A percentile compares a stretch with the other conserved stretches of the same genome.
Evolutionary conservation across 1,140 invertebrate species (phyloP).

Genomic region (Leptonema lineaticorne): DNA sequence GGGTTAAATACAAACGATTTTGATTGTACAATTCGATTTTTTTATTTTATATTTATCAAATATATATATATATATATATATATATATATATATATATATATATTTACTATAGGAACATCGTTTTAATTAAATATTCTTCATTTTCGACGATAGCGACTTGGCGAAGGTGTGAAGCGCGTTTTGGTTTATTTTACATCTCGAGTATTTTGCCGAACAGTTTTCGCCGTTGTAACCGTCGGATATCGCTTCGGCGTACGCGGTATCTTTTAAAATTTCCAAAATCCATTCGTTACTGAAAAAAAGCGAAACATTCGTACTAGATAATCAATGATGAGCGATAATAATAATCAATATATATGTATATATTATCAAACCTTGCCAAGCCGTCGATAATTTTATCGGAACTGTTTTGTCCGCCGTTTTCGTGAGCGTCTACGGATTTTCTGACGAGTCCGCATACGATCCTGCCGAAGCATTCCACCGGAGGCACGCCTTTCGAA

Average conservation of each 20-base stretch:
- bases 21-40: too few relatives aligned
- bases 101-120: constrained; percentile 6
- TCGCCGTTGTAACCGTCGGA: constrained; percentile 24
- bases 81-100: not conserved
- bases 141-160: not conserved
- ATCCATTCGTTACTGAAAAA: constrained; percentile 40
- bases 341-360: not conserved
- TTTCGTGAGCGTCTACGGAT: constrained; percentile 2
- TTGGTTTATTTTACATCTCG: constrained; percentile 35
- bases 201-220: constrained; percentile 29
- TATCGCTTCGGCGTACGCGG: constrained; percentile 29
- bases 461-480: constrained; percentile 1
- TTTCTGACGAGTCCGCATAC: constrained; percentile 22
- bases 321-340: not conserved
- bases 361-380: constrained; percentile 28
- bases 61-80: too few relatives aligned
- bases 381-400: constrained; percentile 37
- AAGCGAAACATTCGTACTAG: not conserved
- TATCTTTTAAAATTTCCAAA: constrained; percentile 22
- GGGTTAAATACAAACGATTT: too few relatives aligned
- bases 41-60: too few relatives aligned
- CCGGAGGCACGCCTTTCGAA: constrained; percentile 23
- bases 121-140: not conserved
- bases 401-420: constrained; percentile 19
- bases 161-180: constrained; percentile 25